A percentile compares a stretch with the other conserved stretches of the same genome.
Conservation (phyloP, 2,797 vertebrate species). For the Pangasius mekongensis region DNA sequence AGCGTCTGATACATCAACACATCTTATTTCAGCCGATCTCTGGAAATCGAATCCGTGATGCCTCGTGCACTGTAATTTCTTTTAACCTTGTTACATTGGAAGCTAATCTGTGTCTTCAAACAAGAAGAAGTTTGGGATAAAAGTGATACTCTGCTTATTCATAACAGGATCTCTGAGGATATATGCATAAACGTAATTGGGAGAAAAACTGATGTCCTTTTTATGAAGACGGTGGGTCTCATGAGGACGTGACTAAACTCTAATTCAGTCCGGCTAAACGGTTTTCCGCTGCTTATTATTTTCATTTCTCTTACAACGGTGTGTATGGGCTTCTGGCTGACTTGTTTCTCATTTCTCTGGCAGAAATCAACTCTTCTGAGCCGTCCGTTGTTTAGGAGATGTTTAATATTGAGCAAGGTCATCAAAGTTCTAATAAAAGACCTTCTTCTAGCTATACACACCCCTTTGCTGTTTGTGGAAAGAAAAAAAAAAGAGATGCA, state of each 20-base stretch:
- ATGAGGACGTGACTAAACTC: neutral
- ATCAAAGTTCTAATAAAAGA: neutral
- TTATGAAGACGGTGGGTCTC: conserved; percentile 11
- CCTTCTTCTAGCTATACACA: neutral
- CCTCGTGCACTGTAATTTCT: neutral
- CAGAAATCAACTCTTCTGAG: neutral
- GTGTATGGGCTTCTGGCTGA: neutral
- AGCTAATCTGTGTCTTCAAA: conserved; percentile 12
- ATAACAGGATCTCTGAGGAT: conserved; percentile 1
- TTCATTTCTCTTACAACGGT: neutral
- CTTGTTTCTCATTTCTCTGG: neutral
- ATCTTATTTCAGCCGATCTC: neutral
- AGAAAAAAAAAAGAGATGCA: neutral
- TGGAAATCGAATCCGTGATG: neutral
- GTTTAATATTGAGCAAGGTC: neutral
- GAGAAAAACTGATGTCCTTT: conserved; percentile 12
- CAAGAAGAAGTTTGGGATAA: conserved; percentile 8
- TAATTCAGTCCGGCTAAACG: neutral
- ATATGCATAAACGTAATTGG: conserved; percentile 10
- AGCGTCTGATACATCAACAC: conserved; percentile 2
- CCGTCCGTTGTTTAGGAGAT: neutral
- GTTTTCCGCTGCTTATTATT: conserved; percentile 2
- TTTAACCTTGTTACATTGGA: neutral
- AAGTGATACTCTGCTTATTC: neutral
- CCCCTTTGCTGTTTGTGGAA: neutral